phyloP scores from a whole-genome alignment of 2,113 vertebrate genomes.

The Sardina pilchardus region DNA sequence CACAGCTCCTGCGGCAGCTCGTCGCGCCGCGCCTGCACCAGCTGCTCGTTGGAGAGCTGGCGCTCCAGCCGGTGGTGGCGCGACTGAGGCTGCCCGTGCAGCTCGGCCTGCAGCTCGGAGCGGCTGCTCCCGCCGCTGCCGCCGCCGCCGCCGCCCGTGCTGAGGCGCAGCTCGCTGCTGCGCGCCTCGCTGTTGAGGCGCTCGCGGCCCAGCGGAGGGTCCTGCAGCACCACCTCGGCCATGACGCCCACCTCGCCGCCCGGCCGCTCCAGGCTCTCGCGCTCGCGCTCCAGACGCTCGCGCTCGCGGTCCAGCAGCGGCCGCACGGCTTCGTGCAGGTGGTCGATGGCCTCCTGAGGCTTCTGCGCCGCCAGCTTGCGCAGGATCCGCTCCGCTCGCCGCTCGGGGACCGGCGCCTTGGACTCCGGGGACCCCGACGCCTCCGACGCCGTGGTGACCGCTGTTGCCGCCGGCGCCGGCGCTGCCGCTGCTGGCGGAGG shows the following conservation, averaged over 20 bases:
- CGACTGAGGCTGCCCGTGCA: slow-evolving; percentile 56
- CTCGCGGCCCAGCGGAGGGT: slow-evolving; percentile 58
- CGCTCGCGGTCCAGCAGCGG: slow-evolving; percentile 56
- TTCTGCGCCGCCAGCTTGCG: slow-evolving; percentile 63
- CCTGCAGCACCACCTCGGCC: slow-evolving; percentile 74
- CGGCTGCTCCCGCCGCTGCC: slow-evolving; percentile 60
- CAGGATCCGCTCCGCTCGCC: slow-evolving; percentile 63
- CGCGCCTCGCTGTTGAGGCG: slow-evolving; percentile 64
- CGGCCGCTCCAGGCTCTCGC: slow-evolving; percentile 11
- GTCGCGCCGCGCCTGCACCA: slow-evolving; percentile 69
- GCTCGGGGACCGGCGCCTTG: too few relatives aligned
- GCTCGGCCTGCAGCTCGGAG: slow-evolving; percentile 66
- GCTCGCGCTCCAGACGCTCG: slow-evolving; percentile 38
- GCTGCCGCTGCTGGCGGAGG: slow-evolving; percentile 39
- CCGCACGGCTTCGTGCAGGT: slow-evolving; percentile 73
- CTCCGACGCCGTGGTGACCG: slow-evolving; percentile 33
- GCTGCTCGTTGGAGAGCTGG: slow-evolving; percentile 70
- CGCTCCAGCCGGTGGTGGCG: slow-evolving; percentile 59
- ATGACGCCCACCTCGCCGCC: slow-evolving; percentile 67
- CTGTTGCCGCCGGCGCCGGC: too few relatives aligned
- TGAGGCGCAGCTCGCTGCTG: background rate
- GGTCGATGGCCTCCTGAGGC: slow-evolving; percentile 80
- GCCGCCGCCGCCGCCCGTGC: slow-evolving; percentile 21
- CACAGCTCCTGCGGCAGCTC: slow-evolving; percentile 74
- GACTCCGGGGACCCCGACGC: too few relatives aligned